Conservation (phyloP, 2,113 vertebrate species). For the Callopanchax toddi region DNA sequence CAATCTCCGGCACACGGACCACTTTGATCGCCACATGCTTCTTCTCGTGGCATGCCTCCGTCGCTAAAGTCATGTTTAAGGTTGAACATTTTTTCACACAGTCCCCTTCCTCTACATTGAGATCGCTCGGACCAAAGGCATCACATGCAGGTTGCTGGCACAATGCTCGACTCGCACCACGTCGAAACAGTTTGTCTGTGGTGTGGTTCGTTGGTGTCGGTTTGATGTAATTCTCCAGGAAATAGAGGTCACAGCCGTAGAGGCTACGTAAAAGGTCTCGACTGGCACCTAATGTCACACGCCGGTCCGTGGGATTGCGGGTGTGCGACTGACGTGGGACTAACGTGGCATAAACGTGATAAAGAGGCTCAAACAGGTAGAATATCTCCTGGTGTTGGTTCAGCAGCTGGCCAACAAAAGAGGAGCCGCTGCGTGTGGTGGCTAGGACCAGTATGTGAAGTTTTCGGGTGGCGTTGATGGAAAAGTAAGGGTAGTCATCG, state of each 20-base stretch:
- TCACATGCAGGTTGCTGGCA: conserved; percentile 91
- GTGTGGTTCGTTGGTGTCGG: conserved; percentile 91
- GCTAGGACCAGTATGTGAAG: conserved; percentile 93
- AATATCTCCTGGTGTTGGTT: conserved; percentile 97
- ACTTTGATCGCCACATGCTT: conserved; percentile 94
- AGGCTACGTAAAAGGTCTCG: conserved; percentile 92
- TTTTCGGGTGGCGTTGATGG: conserved; percentile 87
- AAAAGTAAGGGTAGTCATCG: conserved; percentile 87
- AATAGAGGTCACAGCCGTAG: conserved; percentile 93
- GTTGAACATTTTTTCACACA: conserved; percentile 89
- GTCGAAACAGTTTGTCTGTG: conserved; percentile 91
- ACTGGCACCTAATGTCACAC: conserved; percentile 93
- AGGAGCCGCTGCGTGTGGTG: conserved; percentile 94
- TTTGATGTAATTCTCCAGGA: conserved; percentile 95
- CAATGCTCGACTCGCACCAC: conserved; percentile 91
- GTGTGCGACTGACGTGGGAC: conserved; percentile 90
- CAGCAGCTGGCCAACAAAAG: conserved; percentile 95
- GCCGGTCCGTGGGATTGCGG: conserved; percentile 84
- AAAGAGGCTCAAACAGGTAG: conserved; percentile 98
- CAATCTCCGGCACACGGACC: conserved; percentile 91
- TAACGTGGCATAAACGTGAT: conserved; percentile 92
- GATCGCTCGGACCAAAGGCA: conserved; percentile 77
- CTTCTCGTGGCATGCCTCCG: conserved; percentile 87
- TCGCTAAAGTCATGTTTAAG: conserved; percentile 90
- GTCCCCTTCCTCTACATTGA: conserved; percentile 92